Evolutionary conservation across 2,113 vertebrate species (phyloP).

Genomic region (Sylvilagus bachmani): DNA sequence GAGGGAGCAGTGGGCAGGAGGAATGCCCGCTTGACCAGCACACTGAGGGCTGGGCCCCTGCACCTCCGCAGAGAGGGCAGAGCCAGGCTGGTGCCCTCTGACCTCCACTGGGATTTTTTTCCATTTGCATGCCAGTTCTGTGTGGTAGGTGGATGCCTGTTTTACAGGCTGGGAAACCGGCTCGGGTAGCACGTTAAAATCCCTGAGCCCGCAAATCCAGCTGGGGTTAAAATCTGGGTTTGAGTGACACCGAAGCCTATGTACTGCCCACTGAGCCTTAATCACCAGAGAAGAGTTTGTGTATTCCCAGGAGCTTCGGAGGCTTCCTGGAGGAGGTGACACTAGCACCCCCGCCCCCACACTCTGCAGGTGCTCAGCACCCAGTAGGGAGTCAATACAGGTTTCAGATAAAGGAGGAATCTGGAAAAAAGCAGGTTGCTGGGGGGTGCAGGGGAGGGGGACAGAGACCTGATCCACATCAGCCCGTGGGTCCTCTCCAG

Average conservation of each 20-base stretch:
- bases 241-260: not conserved
- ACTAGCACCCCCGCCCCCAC: not conserved
- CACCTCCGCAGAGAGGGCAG: not conserved
- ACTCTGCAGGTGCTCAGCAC: not conserved
- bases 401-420: not conserved
- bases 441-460: not conserved
- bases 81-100: not conserved
- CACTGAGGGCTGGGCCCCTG: no score
- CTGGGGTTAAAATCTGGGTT: not conserved
- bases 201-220: not conserved
- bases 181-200: not conserved
- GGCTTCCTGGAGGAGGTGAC: not conserved
- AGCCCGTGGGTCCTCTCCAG: not conserved
- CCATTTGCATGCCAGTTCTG: not conserved
- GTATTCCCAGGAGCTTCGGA: not conserved
- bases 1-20: no score
- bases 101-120: not conserved
- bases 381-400: not conserved
- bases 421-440: not conserved
- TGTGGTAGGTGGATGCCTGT: not conserved
- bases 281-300: not conserved
- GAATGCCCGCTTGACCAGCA: rapidly evolving
- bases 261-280: not conserved
- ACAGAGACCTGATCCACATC: not conserved
- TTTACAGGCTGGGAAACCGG: not conserved